Base-by-base conservation (phyloP, 1,140 invertebrate species). In the Pollicipes pollicipes region DNA sequence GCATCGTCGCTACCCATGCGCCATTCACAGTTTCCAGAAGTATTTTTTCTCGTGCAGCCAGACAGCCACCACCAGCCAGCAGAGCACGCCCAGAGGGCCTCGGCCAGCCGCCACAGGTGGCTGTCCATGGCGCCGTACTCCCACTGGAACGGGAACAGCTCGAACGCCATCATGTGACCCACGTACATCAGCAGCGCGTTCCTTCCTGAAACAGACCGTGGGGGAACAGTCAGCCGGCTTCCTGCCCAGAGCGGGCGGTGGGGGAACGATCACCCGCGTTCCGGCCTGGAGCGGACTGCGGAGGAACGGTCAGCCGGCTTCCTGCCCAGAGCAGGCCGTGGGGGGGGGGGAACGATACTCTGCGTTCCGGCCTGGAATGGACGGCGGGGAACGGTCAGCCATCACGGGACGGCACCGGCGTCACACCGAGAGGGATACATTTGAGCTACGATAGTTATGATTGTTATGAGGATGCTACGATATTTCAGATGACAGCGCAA, bases 171-270 rank as follows among this genome's bases (percentile, higher is more conserved):
- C 10, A 83, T 84, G 77, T 95, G 92, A 0, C 92, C 91, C 8
- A 92, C 81, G 78, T 95, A 97, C 73, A 96, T 82, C 8, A 92
- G 81, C 29, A 96, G 86, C 10, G 91, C 86, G 81, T 97, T 97
- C 86, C 93, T 92, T 30, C 94, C 94, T 82, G 75, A 24, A 76
- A 76, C 30, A 29, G 66, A 27, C 26, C 31, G n/a, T 37, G 68
- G 26, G 67, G 17, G n/a, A n/a, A n/a, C n/a, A n/a, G n/a, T n/a
- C n/a, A n/a, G n/a, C n/a, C n/a, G n/a, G n/a, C n/a, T n/a, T n/a
- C n/a, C n/a, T n/a, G n/a, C n/a, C n/a, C n/a, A n/a, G n/a, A n/a
- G n/a, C n/a, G n/a, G n/a, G n/a, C 68, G 29, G 68, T 30, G 68
- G n/a, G 32, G n/a, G 70, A 63, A 68, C 16, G 26, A 2, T 69